These are phyloP conservation scores for Protaetia brevitarsis DNA, from an alignment of 1,140 invertebrate genomes.

Conservation along the genomic window DNA sequence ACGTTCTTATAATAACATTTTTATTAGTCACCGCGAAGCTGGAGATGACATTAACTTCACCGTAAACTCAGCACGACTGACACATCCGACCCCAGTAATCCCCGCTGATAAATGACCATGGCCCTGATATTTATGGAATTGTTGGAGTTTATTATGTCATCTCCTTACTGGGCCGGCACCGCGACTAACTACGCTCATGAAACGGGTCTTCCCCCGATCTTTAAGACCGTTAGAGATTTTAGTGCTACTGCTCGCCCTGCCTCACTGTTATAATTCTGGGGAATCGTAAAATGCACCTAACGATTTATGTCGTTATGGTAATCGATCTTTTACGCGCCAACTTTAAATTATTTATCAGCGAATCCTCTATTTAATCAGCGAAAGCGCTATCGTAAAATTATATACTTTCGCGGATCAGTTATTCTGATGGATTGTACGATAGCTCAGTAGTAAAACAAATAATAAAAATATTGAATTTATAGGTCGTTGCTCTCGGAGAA, in stretches of 20 bases:
- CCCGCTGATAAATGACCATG: conserved; percentile 36
- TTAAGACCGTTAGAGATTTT: conserved; percentile 16
- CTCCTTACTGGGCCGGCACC: conserved; percentile 7
- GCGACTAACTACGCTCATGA: conserved; percentile 13
- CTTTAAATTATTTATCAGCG: conserved; percentile 15
- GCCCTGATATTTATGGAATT: conserved; percentile 36
- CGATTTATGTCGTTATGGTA: conserved; percentile 6
- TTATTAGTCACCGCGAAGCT: conserved; percentile 36
- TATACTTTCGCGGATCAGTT: background rate
- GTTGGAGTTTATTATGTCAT: conserved; percentile 33
- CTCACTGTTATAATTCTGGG: background rate
- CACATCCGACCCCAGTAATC: conserved; percentile 34
- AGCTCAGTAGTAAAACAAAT: background rate
- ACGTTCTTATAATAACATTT: conserved; percentile 41
- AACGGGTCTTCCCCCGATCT: conserved; percentile 1
- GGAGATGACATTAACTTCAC: conserved; percentile 38
- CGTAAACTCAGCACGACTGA: conserved; percentile 36
- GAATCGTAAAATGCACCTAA: conserved; percentile 10
- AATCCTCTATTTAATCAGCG: background rate
- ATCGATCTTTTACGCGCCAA: conserved; percentile 1
- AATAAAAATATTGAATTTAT: background rate
- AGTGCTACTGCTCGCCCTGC: conserved; percentile 1
- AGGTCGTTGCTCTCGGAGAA: no score
- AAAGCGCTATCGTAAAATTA: background rate
- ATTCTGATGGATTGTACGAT: background rate